Conservation (phyloP, 2,113 vertebrate genomes). For the Oryzias curvinotus region DNA sequence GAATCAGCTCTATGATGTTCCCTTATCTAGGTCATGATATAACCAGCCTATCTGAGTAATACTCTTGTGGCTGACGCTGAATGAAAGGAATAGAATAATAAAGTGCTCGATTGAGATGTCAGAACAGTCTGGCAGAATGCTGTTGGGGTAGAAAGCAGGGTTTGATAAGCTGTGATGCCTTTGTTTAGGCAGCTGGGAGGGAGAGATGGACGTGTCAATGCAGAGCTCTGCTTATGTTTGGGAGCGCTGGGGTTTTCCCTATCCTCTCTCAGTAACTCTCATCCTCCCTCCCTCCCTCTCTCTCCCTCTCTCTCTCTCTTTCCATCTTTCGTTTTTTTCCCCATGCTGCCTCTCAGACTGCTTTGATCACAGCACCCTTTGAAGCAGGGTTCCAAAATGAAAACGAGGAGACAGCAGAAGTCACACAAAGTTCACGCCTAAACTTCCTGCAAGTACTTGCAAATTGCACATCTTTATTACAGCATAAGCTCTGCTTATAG, state of each 20-base stretch:
- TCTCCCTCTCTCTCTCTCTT: conserved; percentile 40
- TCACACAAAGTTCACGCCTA: conserved; percentile 83
- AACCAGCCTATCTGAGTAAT: conserved; percentile 71
- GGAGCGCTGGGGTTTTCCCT: conserved; percentile 70
- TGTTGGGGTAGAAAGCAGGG: conserved; percentile 67
- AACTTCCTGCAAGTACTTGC: conserved; percentile 82
- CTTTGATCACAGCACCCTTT: conserved; percentile 90
- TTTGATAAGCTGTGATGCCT: conserved; percentile 73
- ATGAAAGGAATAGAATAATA: conserved; percentile 71
- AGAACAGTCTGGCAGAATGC: conserved; percentile 73
- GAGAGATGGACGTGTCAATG: conserved; percentile 67
- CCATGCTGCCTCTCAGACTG: conserved; percentile 77
- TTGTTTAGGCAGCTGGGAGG: conserved; percentile 74
- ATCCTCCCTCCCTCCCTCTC: conserved; percentile 22
- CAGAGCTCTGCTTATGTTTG: conserved; percentile 67
- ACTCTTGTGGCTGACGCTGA: conserved; percentile 68
- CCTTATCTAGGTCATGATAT: conserved; percentile 80
- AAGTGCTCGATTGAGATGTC: conserved; percentile 77
- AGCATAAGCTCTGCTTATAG: conserved; percentile 44
- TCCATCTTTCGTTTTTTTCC: conserved; percentile 53
- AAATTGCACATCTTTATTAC: conserved; percentile 71
- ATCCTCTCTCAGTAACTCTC: conserved; percentile 41
- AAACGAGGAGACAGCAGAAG: conserved; percentile 82
- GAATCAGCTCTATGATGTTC: conserved; percentile 70
- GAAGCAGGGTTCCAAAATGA: conserved; percentile 86